phyloP scores from a whole-genome alignment of 2,113 vertebrate genomes.

The Dipodomys spectabilis region DNA sequence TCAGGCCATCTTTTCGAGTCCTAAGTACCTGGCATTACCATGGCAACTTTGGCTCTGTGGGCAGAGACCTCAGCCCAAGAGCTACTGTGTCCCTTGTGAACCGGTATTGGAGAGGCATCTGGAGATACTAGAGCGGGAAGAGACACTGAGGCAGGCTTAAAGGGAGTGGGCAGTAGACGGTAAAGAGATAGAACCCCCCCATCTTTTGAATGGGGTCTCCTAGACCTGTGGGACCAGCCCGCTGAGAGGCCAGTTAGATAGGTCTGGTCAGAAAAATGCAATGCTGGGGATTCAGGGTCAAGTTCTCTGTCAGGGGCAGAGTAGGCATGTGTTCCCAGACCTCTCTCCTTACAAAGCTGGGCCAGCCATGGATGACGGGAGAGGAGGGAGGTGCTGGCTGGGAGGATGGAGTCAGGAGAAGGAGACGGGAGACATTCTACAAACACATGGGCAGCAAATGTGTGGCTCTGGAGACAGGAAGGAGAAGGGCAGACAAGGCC shows the following conservation, averaged over 20 bases:
- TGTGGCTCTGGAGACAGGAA: not conserved
- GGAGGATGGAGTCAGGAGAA: no score
- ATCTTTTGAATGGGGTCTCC: not conserved
- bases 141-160: not conserved
- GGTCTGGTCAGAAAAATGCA: not conserved
- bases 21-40: slow-evolving; percentile 50
- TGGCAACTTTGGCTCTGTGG: slow-evolving; percentile 51
- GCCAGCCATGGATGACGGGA: not conserved
- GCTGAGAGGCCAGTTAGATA: not conserved
- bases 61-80: slow-evolving; percentile 21
- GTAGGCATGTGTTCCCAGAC: accelerated
- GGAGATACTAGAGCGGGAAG: not conserved
- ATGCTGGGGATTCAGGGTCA: not conserved
- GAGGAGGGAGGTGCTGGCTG: not conserved
- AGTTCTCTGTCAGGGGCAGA: not conserved
- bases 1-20: slow-evolving; percentile 26
- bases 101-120: not conserved
- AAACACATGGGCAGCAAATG: not conserved
- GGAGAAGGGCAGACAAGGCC: not conserved
- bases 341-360: not conserved
- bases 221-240: not conserved
- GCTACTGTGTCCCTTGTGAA: not conserved
- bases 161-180: accelerated
- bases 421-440: no score
- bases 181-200: not conserved